Base-by-base conservation (phyloP, 92 coral and sea anemone genomes). In the Palythoa heliodiscus region DNA sequence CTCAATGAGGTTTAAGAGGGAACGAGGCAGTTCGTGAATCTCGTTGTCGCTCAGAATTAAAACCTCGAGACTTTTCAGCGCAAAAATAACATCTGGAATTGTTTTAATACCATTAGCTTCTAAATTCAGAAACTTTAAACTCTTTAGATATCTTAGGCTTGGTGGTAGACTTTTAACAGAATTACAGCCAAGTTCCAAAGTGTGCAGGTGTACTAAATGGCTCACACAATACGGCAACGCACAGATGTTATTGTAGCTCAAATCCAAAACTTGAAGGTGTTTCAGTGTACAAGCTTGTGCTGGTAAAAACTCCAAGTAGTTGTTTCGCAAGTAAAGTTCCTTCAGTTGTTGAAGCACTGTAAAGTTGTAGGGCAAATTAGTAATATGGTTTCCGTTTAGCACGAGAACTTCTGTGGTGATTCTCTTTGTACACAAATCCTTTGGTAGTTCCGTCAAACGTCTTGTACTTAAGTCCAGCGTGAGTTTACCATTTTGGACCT, bases 211-310 rank as follows among this genome's bases (percentile, higher is more conserved):
- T 7, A 82, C 71, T 55, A 94, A 83, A 70, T 94, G 95, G 52
- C 98, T 87, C 6, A 89, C 16, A 40, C 95, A 90, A 53, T 94
- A 94, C 17, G 98, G 98, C 48, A 94, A 85, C 11, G 92, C 76
- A 9, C 66, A 76, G 2, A 94, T 90, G 40, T 81, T 80, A 64
- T 94, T 94, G 73, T 89, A 85, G 74, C 91, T 92, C 85, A 94
- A 73, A 80, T 94, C 95, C 48, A 94, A 77, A 69, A 90, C 92
- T 76, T 94, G 90, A 17, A 94, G 87, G 19, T 92, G 93, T 38
- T 90, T 75, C n/a, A 86, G 86, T 29, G 98, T 88, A 43, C 98
- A 94, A 20, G 93, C 87, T 78, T 94, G 98, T 1, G 98, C 98
- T 2, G 98, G 98, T 5, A 94, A 84, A 78, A 90, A 94, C 75